Conservation (phyloP, 2,113 vertebrate genomes). For the Oreotrochilus melanogaster region DNA sequence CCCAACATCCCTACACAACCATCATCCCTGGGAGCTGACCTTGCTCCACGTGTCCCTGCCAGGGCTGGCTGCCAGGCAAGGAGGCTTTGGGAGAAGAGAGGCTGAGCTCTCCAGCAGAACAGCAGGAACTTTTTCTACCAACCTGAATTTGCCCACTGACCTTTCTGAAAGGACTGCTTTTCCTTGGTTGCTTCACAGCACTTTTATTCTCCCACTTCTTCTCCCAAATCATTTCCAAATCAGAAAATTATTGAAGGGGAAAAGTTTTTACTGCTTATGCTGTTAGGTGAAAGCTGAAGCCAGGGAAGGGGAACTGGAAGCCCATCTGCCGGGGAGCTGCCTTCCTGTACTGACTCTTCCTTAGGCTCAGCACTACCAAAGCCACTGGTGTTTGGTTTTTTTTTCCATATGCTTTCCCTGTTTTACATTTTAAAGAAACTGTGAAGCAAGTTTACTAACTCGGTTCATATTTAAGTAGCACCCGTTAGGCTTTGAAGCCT, state of each 20-base stretch:
- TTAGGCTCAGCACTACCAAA: background rate
- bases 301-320: background rate
- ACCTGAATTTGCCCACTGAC: background rate
- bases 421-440: background rate
- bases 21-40: rapidly evolving
- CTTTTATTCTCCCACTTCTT: background rate
- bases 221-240: background rate
- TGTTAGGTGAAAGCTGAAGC: background rate
- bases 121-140: rapidly evolving
- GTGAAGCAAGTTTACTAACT: background rate
- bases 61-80: background rate
- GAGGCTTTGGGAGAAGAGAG: background rate
- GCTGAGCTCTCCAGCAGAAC: background rate
- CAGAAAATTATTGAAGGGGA: background rate
- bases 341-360: background rate
- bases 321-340: too few relatives aligned
- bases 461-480: rapidly evolving
- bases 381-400: rapidly evolving
- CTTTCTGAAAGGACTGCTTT: background rate
- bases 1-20: background rate
- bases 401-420: background rate
- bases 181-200: background rate
- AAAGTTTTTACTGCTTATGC: background rate
- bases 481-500: background rate
- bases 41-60: rapidly evolving